A percentile compares a stretch with the other conserved stretches of the same genome.
These are phyloP conservation scores for Chaetodon trifasciatus DNA, from an alignment of 2,797 vertebrate species.

Conservation along the genomic window DNA sequence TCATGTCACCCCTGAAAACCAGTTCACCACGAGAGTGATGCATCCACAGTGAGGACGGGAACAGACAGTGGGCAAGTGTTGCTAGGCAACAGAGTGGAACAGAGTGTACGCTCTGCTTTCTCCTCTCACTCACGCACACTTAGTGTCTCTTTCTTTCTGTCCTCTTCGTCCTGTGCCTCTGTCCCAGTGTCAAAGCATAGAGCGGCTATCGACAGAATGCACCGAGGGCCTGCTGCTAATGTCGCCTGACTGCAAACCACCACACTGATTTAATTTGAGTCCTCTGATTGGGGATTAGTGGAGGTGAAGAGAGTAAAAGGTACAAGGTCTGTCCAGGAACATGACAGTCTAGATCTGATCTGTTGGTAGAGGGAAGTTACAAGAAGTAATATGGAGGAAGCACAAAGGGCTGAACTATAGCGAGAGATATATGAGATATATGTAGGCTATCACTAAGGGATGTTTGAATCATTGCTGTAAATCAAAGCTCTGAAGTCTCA, in stretches of 20 bases:
- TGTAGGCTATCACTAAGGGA: neutral
- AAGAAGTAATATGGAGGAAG: neutral
- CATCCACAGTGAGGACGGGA: slow-evolving; percentile 61
- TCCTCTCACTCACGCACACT: slow-evolving; percentile 67
- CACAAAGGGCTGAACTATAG: neutral
- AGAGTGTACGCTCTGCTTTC: slow-evolving; percentile 67
- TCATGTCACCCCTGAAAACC: slow-evolving; percentile 72
- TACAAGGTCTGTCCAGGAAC: slow-evolving; percentile 17
- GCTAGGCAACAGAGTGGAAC: slow-evolving; percentile 86
- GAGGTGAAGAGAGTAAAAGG: slow-evolving; percentile 57
- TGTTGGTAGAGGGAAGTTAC: slow-evolving; percentile 28
- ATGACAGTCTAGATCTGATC: slow-evolving; percentile 24
- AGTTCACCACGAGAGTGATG: slow-evolving; percentile 65
- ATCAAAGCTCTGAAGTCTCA: too few species aligned
- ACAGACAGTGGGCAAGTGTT: slow-evolving; percentile 74
- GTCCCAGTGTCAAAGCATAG: slow-evolving; percentile 39
- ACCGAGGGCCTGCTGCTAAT: slow-evolving; percentile 62
- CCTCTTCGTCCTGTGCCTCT: slow-evolving; percentile 57
- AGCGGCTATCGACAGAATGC: slow-evolving; percentile 55
- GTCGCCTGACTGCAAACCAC: slow-evolving; percentile 80
- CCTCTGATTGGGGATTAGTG: slow-evolving; percentile 68
- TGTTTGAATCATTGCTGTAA: neutral
- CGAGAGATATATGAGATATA: neutral
- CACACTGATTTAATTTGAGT: slow-evolving; percentile 59
- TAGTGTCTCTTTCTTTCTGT: slow-evolving; percentile 64